phyloP scores from a whole-genome alignment of 2,113 vertebrate species.

The Felis catus region F.catus_Fca126_mat1.0 CM031414.1:23610001-23610500 shows the following conservation, averaged over 20 bases:
- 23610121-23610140: constrained; percentile 82
- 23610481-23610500: constrained; percentile 82
- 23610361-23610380: constrained; percentile 81
- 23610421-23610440: constrained; percentile 83
- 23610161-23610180: constrained; percentile 84
- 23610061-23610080: constrained; percentile 77
- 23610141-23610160: constrained; percentile 83
- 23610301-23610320: constrained; percentile 83
- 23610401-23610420: constrained; percentile 80
- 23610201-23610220: constrained; percentile 88
- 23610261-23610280: constrained; percentile 85
- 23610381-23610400: constrained; percentile 79
- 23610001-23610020: constrained; percentile 84
- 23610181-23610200: constrained; percentile 82
- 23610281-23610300: constrained; percentile 83
- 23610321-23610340: constrained; percentile 70
- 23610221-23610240: constrained; percentile 89
- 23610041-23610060: constrained; percentile 78
- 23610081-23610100: constrained; percentile 81
- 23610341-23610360: constrained; percentile 81
- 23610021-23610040: constrained; percentile 81
- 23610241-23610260: constrained; percentile 95
- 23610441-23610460: constrained; percentile 85
- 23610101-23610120: constrained; percentile 85
- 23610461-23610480: constrained; percentile 84